Evolutionary conservation across 2,888 invertebrate genomes (phyloP), one percentile per base, ranked within the genome.

Genomic region (Troides aeacus): DNA sequence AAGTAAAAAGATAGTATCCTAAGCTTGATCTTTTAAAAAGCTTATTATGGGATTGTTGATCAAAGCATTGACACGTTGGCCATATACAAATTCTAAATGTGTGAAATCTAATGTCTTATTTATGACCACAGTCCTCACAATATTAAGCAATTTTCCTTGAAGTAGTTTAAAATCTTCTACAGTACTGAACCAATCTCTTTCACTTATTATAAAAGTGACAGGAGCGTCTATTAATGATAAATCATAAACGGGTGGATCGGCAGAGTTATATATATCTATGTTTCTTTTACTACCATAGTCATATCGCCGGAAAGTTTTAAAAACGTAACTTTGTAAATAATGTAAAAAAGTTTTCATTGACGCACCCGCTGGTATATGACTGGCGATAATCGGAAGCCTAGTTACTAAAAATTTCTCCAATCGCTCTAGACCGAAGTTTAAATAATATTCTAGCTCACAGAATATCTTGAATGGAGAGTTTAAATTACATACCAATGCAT

Each of bases 21-120:
- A 60, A 18, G 6, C 39, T 18, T 53, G 46, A 62, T 42, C 69
- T n/a, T 71, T 59, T 64, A 88, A 75, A 69, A 88, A 83, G 70
- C 75, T 75, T 66, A 81, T 75, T 10, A 87, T 77, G 64, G 84
- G 85, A 64, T 84, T 73, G 74, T 90, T 91, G 30, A 91, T 73
- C 17, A 89, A 71, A 39, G 64, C 74, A 71, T 87, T 86, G 3
- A 84, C 83, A 64, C 89, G 77, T 69, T 82, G 74, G 18, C 91
- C 91, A 71, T 88, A 92, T 21, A 87, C 75, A 74, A 89, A 92
- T 74, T 92, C 91, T 42, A 90, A 80, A 75, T 91, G 91, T 23
- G 86, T 85, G 72, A 89, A 90, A 72, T 87, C 86, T 70, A 85
- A 71, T 4, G 82, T 81, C 74, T 78, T 78, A 68, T 89, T 84